Percentiles rank a stretch among this genome's conserved stretches.
Evolutionary conservation across 2,888 invertebrate genomes (phyloP).

Genomic region (Lottia scabra): DNA sequence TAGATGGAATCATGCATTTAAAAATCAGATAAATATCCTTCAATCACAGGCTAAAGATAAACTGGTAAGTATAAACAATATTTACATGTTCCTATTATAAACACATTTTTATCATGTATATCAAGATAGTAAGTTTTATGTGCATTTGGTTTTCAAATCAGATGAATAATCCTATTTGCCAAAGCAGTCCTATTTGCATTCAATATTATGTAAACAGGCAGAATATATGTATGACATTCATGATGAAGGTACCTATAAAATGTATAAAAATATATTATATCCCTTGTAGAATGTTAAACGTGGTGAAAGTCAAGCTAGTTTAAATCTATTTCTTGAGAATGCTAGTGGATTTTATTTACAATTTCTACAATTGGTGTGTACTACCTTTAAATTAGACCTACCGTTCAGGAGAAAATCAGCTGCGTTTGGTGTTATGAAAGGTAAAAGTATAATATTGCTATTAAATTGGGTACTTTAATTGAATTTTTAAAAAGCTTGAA

Average conservation of each 20-base stretch:
- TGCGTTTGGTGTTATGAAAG: conserved; percentile 71
- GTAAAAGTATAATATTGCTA: conserved; percentile 54
- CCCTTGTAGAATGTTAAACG: conserved; percentile 78
- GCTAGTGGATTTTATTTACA: conserved; percentile 87
- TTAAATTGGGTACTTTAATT: no score
- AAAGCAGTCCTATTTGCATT: no score
- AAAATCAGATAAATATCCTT: conserved; percentile 84
- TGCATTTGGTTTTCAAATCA: not conserved
- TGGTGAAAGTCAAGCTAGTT: conserved; percentile 81
- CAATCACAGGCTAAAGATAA: conserved; percentile 84
- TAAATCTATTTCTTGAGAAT: conserved; percentile 85
- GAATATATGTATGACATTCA: no score
- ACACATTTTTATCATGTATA: not conserved
- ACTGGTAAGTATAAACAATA: conserved; percentile 73
- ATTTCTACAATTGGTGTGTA: conserved; percentile 84
- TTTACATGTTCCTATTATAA: no score
- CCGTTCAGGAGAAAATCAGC: conserved; percentile 76
- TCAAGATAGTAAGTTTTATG: not conserved
- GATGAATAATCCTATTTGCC: not conserved
- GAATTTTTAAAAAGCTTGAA: no score
- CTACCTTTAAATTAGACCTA: conserved; percentile 83
- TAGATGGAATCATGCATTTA: conserved; percentile 86
- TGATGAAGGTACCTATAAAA: not conserved
- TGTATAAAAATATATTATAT: conserved; percentile 20
- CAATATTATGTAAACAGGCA: no score